Evolutionary conservation across 1,140 invertebrate species (phyloP).

Genomic region (Zaprionus africanus): DNA sequence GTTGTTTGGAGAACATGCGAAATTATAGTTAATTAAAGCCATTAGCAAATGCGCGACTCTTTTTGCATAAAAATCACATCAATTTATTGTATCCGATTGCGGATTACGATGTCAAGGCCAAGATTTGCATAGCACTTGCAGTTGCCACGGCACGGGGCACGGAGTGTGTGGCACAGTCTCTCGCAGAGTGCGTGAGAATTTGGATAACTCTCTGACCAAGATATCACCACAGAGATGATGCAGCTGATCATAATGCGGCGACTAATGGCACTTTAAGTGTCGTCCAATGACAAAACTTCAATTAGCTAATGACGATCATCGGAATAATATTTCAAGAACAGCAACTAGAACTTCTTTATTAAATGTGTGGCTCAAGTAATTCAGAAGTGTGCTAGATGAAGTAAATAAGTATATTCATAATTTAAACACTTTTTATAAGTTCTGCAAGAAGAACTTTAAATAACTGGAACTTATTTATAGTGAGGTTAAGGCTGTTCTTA

Average conservation of each 20-base stretch:
- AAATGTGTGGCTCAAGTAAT: not conserved
- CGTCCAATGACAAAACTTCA: slow-evolving; percentile 3
- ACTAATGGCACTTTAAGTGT: slow-evolving; percentile 24
- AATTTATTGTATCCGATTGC: slow-evolving; percentile 70
- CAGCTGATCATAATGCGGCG: not conserved
- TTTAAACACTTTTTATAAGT: too few relatives aligned
- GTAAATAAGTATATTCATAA: not conserved
- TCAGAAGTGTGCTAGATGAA: not conserved
- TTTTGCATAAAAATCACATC: slow-evolving; percentile 77
- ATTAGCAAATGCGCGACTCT: slow-evolving; percentile 49
- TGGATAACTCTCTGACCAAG: not conserved
- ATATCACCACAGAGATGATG: not conserved
- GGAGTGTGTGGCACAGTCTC: not conserved
- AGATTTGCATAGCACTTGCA: slow-evolving; percentile 72
- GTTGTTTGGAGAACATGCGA: slow-evolving; percentile 21
- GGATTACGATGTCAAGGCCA: slow-evolving; percentile 69
- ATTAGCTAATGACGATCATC: slow-evolving; percentile 7
- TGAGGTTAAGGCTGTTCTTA: too few relatives aligned
- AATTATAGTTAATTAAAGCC: slow-evolving; percentile 76
- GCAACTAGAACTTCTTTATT: not conserved
- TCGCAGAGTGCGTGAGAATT: slow-evolving; percentile 64
- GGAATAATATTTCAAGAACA: not conserved
- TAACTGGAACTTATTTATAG: too few relatives aligned
- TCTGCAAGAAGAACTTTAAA: too few relatives aligned
- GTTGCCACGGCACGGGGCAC: slow-evolving; percentile 21